These are phyloP conservation scores for Eulithis prunata DNA, from an alignment of 2,888 invertebrate genomes.

Conservation along the genomic window DNA sequence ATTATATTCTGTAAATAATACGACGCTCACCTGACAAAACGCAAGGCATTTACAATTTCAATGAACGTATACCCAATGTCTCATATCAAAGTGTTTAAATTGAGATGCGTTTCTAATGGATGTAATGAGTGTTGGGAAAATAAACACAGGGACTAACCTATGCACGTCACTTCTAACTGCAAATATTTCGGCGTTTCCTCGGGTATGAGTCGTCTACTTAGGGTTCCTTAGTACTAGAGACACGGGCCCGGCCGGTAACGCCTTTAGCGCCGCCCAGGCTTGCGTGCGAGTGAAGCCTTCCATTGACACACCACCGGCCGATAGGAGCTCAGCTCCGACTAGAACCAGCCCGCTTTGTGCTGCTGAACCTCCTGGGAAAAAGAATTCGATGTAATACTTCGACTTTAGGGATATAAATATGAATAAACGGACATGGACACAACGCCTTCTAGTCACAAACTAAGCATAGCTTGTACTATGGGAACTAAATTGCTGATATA, in stretches of 20 bases:
- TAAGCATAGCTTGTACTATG: no score
- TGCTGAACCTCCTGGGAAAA: constrained; percentile 91
- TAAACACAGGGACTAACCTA: no score
- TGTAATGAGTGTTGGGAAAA: no score
- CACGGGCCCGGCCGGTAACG: constrained; percentile 93
- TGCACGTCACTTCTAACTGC: neutral
- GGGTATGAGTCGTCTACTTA: constrained; percentile 31
- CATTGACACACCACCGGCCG: constrained; percentile 92
- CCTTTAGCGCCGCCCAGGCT: constrained; percentile 97
- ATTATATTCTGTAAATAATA: constrained; percentile 1
- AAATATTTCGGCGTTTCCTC: neutral
- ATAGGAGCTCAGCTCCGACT: constrained; percentile 94
- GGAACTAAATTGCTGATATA: no score
- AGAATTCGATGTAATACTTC: neutral
- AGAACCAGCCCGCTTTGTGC: constrained; percentile 93
- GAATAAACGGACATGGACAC: no score
- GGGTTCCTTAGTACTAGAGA: constrained; percentile 82
- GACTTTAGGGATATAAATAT: no score
- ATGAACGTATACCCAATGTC: no score
- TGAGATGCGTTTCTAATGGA: no score
- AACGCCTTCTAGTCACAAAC: no score
- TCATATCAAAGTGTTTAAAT: no score
- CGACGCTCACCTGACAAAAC: constrained; percentile 2
- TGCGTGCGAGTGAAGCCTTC: constrained; percentile 95
- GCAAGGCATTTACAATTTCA: neutral